Evolutionary conservation across 2,113 vertebrate species (phyloP).

Genomic region (Pedetes capensis): DNA sequence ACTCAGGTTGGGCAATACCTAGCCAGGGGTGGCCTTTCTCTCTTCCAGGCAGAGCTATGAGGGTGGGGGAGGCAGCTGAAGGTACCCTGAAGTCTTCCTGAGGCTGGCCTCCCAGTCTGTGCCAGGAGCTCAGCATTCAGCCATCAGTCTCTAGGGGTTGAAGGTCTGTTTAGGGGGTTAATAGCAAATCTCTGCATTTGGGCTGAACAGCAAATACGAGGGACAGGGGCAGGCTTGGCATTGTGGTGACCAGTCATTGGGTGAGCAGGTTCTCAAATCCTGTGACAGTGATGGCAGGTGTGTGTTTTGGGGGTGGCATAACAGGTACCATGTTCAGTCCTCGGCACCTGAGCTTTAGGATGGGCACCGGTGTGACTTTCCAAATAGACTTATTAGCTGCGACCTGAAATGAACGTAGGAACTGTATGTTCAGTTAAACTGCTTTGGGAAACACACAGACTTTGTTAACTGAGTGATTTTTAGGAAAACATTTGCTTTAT

Average conservation of each 20-base stretch:
- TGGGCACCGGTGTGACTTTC: not conserved
- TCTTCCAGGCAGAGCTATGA: not conserved
- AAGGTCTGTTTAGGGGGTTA: slow-evolving; percentile 30
- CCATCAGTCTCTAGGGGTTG: not conserved
- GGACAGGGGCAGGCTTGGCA: not conserved
- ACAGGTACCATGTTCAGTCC: not conserved
- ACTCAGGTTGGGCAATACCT: not conserved
- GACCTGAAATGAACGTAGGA: not conserved
- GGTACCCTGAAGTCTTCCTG: not conserved
- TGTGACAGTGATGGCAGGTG: not conserved
- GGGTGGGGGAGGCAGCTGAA: not conserved
- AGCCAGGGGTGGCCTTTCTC: not conserved
- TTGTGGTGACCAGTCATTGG: not conserved
- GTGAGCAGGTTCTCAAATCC: not conserved
- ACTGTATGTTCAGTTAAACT: not conserved
- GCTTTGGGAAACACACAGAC: not conserved
- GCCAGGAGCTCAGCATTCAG: not conserved
- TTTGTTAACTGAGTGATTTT: slow-evolving; percentile 22
- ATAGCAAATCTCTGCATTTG: not conserved
- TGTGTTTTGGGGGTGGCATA: too few relatives aligned
- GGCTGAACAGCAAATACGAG: not conserved
- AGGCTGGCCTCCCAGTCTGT: not conserved
- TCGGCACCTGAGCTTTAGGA: not conserved
- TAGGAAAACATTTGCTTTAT: slow-evolving; percentile 30
- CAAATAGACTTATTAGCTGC: not conserved